phyloP scores from a whole-genome alignment of 2,888 invertebrate species.

The Choreutis nemorana region DNA sequence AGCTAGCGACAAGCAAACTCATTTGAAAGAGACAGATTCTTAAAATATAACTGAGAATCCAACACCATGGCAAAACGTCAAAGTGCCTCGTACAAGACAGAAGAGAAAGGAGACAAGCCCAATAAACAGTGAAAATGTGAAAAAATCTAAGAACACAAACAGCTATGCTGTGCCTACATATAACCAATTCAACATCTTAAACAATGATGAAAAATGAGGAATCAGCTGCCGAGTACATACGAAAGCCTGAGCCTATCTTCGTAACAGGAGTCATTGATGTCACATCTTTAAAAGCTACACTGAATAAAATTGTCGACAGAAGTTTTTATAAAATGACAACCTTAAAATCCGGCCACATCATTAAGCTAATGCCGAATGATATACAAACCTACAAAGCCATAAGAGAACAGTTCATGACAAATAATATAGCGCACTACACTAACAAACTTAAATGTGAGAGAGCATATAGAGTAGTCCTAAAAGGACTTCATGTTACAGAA shows the following conservation, averaged over 20 bases:
- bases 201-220: neutral
- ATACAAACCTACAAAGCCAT: conserved; percentile 2
- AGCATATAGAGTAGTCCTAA: conserved; percentile 10
- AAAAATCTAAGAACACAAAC: too few species aligned
- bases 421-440: conserved; percentile 6
- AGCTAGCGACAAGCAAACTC: too few species aligned
- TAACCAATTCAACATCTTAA: neutral
- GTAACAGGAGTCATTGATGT: neutral
- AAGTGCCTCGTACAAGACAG: too few species aligned
- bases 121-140: too few species aligned
- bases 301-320: neutral
- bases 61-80: too few species aligned
- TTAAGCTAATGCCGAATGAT: neutral
- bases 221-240: neutral
- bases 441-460: conserved; percentile 11
- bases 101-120: too few species aligned
- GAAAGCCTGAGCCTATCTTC: neutral
- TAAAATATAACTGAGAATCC: too few species aligned
- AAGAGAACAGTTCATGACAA: neutral
- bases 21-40: too few species aligned
- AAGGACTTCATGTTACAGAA: conserved; percentile 8
- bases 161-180: neutral
- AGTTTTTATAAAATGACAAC: neutral
- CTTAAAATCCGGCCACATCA: neutral
- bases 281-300: neutral